phyloP scores from a whole-genome alignment of 2,888 invertebrate genomes.

The Synanthedon myopaeformis region DNA sequence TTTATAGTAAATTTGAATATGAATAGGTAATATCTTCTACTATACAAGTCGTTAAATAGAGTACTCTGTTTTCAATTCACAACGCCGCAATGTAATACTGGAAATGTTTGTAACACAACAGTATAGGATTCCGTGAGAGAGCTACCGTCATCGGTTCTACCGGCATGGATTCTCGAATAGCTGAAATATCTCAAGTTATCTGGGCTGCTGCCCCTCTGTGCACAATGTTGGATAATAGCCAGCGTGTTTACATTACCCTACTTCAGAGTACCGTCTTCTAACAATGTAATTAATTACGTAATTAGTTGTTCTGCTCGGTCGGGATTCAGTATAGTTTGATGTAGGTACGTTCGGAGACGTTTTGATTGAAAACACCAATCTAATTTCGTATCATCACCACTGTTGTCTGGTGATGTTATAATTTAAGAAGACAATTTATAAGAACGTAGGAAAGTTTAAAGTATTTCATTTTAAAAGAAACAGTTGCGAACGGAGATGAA shows the following conservation, averaged over 20 bases:
- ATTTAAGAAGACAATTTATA: too few relatives aligned
- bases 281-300: neutral
- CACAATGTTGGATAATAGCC: neutral
- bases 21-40: too few relatives aligned
- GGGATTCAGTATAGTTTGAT: neutral
- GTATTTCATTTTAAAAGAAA: too few relatives aligned
- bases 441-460: too few relatives aligned
- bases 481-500: too few relatives aligned
- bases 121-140: slow-evolving; percentile 24
- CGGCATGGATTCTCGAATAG: slow-evolving; percentile 23
- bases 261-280: neutral
- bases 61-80: slow-evolving; percentile 18
- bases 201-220: neutral
- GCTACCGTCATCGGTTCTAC: slow-evolving; percentile 20
- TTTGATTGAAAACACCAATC: too few relatives aligned
- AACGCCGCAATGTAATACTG: slow-evolving; percentile 18
- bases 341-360: too few relatives aligned
- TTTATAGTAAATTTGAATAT: too few relatives aligned
- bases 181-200: slow-evolving; percentile 27
- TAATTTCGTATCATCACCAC: too few relatives aligned
- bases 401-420: too few relatives aligned
- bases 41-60: slow-evolving; percentile 1
- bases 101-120: slow-evolving; percentile 25
- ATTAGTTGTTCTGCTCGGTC: neutral
- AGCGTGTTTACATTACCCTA: neutral